Evolutionary conservation across 2,888 invertebrate genomes (phyloP), one percentile per base, ranked within the genome.

Genomic region (Agrotis clavis): DNA sequence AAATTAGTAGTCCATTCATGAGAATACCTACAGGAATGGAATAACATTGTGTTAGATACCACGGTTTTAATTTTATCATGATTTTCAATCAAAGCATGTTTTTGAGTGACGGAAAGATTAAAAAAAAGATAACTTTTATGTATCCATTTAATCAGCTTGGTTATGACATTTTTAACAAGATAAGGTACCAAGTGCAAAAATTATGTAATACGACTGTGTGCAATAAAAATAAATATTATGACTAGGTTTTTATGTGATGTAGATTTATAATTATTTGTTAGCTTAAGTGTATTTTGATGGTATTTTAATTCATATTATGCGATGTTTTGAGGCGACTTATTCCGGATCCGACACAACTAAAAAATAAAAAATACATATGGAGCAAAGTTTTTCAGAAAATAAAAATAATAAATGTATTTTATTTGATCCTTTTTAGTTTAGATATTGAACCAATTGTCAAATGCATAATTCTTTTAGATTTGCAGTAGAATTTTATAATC

Each of bases 1-100:
- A 41, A 21, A 41, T 35, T n/a, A 50, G 21, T 9, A 5, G 35
- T 11, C 35, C 3, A 14, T 50, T 18, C 7, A 35, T 7, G 18
- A 9, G 14, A 66, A 35, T 11, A 18, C 18, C 13, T 2, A 18
- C 21, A 69, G 3, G 25, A 69, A 41, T 62, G 3, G 25, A 69
- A 41, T 62, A 4, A 18, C 21, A 16, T 25, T 62, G 25, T 16
- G n/a, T 21, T 35, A 47, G 1, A 2, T 25, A 25, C 14, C 1
- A 48, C 7, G 0, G 35, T 7, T 35, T 35, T 35, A 35, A 0
- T 35, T 35, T 35, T 35, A 56, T 66, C 63, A 18, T 7, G 35
- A 4, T 21, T 5, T 41, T 21, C 21, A 67, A 41, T 76, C 68
- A 67, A 76, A 50, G 30, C 18, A 50, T 25, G 4, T 70, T 25